A percentile compares a stretch with the other conserved stretches of the same genome.
Evolutionary conservation across 2,888 invertebrate species (phyloP).

Genomic region (Ichneumoninae sp.): DNA sequence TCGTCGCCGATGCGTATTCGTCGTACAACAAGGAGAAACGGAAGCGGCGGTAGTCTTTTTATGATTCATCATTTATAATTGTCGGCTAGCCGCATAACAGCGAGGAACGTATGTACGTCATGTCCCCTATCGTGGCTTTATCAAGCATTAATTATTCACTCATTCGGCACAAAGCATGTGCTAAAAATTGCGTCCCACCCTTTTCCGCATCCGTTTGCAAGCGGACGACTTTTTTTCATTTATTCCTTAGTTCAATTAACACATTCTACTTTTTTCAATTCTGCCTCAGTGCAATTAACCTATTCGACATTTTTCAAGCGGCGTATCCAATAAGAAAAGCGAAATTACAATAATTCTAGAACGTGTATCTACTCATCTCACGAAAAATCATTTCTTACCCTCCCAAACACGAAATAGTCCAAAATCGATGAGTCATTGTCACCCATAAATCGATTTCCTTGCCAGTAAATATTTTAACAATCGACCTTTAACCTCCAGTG

Average conservation of each 20-base stretch:
- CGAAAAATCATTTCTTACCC: too few relatives aligned
- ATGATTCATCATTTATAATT: slow-evolving; percentile 39
- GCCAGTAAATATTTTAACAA: too few relatives aligned
- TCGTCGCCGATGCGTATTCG: slow-evolving; percentile 22
- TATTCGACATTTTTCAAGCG: too few relatives aligned
- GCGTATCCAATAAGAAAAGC: too few relatives aligned
- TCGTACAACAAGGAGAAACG: slow-evolving; percentile 27
- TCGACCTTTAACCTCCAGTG: not conserved
- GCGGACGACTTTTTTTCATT: not conserved
- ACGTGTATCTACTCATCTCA: too few relatives aligned
- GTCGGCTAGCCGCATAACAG: not conserved
- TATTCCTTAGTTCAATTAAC: not conserved
- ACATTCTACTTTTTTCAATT: not conserved
- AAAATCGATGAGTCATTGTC: too few relatives aligned
- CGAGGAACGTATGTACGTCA: not conserved
- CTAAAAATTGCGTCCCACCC: not conserved
- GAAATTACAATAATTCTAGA: too few relatives aligned
- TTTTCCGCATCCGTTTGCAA: slow-evolving; percentile 8
- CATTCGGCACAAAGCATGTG: not conserved
- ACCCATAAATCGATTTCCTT: too few relatives aligned
- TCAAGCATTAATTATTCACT: not conserved
- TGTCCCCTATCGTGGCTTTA: not conserved
- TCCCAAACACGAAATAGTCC: too few relatives aligned
- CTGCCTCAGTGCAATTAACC: not conserved
- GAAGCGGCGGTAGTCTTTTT: slow-evolving; percentile 25